phyloP scores from a whole-genome alignment of 1,140 invertebrate genomes.

The Drosophila pseudoobscura region DNA sequence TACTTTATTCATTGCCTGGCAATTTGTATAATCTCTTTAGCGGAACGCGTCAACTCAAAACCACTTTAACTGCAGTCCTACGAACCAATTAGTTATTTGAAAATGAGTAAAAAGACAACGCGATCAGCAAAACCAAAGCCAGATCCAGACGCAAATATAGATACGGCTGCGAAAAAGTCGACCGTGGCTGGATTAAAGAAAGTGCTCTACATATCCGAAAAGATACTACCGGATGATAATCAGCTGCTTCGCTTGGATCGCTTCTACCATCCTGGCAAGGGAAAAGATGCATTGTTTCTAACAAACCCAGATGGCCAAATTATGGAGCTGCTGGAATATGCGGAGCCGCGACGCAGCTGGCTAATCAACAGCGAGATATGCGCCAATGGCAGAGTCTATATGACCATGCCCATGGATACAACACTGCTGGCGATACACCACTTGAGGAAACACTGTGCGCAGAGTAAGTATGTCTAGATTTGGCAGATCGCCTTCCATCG shows the following conservation, averaged over 20 bases:
- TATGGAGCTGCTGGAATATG: conserved; percentile 88
- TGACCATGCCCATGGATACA: conserved; percentile 89
- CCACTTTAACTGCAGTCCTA: too few species aligned
- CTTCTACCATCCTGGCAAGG: conserved; percentile 74
- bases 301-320: conserved; percentile 82
- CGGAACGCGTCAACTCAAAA: too few species aligned
- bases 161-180: conserved; percentile 14
- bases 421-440: conserved; percentile 88
- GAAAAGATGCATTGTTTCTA: conserved; percentile 52
- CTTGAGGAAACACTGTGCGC: conserved; percentile 85
- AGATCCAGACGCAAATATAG: conserved; percentile 50
- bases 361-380: conserved; percentile 89
- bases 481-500: not conserved
- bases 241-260: conserved; percentile 55
- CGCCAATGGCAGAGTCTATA: conserved; percentile 89
- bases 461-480: conserved; percentile 17
- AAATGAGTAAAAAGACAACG: conserved; percentile 63
- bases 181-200: conserved; percentile 50
- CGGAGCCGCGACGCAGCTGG: conserved; percentile 88
- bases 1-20: not conserved
- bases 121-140: conserved; percentile 56
- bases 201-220: conserved; percentile 63
- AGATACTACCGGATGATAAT: conserved; percentile 43
- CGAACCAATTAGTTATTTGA: conserved; percentile 6
- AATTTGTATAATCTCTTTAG: too few species aligned